Evolutionary conservation across 1,140 invertebrate genomes (phyloP), one percentile per base, ranked within the genome.

Genomic region (Ptiloglossa arizonensis): DNA sequence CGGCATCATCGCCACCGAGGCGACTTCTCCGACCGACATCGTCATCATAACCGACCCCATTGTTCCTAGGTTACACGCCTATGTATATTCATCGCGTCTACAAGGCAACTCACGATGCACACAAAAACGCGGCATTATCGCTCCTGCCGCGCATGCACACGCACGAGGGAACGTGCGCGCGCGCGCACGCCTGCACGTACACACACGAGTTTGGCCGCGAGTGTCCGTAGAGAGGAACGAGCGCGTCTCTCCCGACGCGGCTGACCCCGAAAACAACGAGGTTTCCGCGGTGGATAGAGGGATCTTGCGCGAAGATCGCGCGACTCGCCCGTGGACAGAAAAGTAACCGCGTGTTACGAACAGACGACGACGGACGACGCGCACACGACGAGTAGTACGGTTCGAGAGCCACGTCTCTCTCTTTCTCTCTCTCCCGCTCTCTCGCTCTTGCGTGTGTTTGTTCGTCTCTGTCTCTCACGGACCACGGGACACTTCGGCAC

Each of bases 11-110:
- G 59, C 46, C 57, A 17, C 24, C 27, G 13, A n/a, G n/a, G 2
- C 68, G 13, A 32, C 67, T 67, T 52, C 24, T 44, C 19, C 27
- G 29, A 9, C 19, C 68, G 44, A 44, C 35, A 54, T 56, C 48
- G 13, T 71, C 56, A n/a, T 63, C 68, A 27, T 38, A 63, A 77
- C 71, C 82, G 70, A 80, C 76, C 62, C 62, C 64, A 60, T 80
- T 80, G 72, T 66, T 76, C 71, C 54, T 73, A 72, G 60, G 57
- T 56, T 50, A 29, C 57, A 44, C 77, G 67, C 56, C 63, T 84
- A 72, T 72, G 41, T 70, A 68, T 52, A 64, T 71, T 59, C 76
- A 76, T 75, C 76, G 73, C 35, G 27, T 48, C 60, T 73, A 63
- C 81, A 29, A 83, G 62, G 38, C 63, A 32, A 64, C 32, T 24